Base-by-base conservation (phyloP, 92 coral and sea anemone genomes). In the Umimayanthus kanabou region DNA sequence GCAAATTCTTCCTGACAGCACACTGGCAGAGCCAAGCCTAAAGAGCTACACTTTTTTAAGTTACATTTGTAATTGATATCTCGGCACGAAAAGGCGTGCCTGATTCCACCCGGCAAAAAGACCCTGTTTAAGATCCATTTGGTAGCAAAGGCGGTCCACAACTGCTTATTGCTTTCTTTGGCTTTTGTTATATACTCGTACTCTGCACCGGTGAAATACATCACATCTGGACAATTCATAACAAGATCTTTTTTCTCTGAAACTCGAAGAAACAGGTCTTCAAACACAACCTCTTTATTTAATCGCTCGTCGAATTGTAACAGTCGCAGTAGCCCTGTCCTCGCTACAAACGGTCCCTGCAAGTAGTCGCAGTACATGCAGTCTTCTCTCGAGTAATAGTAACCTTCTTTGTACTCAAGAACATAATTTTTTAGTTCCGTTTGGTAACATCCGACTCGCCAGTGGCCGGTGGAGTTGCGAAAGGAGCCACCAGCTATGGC, bases 181-280 rank as follows among this genome's bases (percentile, higher is more conserved):
- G 76, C 67, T 76, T 82, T 73, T 2, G 88, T 39, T 23, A 33
- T 39, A 45, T 55, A 55, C 2, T 89, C 88, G 37, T 74, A 39
- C 1, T 74, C 49, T 5, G 79, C 79, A 0, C 29, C 45, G 18
- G 88, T 83, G 15, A 82, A 67, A 29, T 75, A 89, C 91, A 89
- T 89, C 28, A 77, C 91, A 39, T 89, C 91, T 10, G 91, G 91
- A 73, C 91, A 89, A 39, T 82, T 89, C 91, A 89, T 89, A 11
- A 84, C 80, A 26, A 82, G 58, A 14, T 89, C 70, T 16, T 87
- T 82, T 14, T 61, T 82, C 57, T 89, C 84, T 7, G 85, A 23
- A 5, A 82, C 82, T 25, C 88, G 58, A 64, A 88, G 50, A 58
- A 88, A 88, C 20, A 88, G 80, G 42, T 88, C 90, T 69, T 88